These are phyloP conservation scores for Plutomurus gul DNA, from an alignment of 1,140 invertebrate species.

Conservation along the genomic window DNA sequence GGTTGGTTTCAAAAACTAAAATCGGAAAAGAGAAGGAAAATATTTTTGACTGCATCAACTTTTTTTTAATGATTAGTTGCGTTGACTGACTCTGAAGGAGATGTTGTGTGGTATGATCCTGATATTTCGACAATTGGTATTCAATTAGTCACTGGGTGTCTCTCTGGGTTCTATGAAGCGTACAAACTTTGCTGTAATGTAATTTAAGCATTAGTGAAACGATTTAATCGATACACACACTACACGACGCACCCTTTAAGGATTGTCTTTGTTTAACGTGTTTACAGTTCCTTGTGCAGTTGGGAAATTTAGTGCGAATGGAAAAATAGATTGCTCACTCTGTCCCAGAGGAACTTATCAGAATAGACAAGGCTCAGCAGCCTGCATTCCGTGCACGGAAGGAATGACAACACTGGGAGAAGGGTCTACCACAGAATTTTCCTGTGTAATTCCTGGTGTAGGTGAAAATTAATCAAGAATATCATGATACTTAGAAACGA, in stretches of 20 bases:
- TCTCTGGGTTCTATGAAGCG: background rate
- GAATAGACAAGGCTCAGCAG: background rate
- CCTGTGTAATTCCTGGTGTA: background rate
- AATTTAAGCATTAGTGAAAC: background rate
- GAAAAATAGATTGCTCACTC: background rate
- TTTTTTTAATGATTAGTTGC: background rate
- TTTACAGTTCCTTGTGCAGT: background rate
- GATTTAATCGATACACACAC: background rate
- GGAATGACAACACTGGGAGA: background rate
- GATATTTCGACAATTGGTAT: background rate
- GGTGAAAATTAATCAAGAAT: background rate
- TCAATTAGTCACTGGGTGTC: background rate
- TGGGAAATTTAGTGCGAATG: background rate
- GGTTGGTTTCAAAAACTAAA: background rate
- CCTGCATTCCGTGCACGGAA: background rate
- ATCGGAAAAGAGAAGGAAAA: background rate
- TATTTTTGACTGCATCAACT: background rate
- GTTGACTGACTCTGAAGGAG: background rate
- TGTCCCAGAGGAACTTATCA: background rate
- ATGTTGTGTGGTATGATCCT: background rate
- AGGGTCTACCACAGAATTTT: background rate
- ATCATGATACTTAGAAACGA: no score
- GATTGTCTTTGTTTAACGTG: background rate
- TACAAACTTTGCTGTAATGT: slow-evolving; percentile 2
- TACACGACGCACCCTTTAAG: background rate